Base-by-base conservation (phyloP, 1,140 invertebrate genomes). In the Drosophila parabipectinata region DNA sequence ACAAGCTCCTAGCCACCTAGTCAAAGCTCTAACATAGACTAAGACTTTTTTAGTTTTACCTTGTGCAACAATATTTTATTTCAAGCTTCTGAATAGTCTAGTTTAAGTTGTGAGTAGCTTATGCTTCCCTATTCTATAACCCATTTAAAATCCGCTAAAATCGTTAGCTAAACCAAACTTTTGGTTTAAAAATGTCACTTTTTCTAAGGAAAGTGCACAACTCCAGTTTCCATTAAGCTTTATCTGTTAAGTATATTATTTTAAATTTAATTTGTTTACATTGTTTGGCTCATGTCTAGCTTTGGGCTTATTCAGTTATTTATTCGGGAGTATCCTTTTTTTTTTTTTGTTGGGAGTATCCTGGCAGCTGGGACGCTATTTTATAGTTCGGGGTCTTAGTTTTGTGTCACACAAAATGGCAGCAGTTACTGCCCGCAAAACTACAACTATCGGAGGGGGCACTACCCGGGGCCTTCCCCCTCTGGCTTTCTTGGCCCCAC, bases 371-470 rank as follows among this genome's bases (percentile, higher is more conserved):
- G 32, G 24, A 12, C 14, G 14, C 37, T 54, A 32, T 80, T 76
- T 67, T 72, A 61, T 66, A 68, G 64, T 68, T 45, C 14, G 68
- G 51, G 66, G 50, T 67, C 64, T 72, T 62, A 79, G 77, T 67
- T 79, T 81, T 74, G 28, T 63, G 39, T 76, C 77, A 85, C 75
- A 72, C 82, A 85, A 85, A 85, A 87, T 87, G 82, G 83, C 82
- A 88, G 67, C 72, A 77, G 84, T 88, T 79, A 87, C 83, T 71
- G 75, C 75, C 83, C 83, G 64, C 83, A 87, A 75, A 87, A 87
- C 62, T 69, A 58, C 75, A 56, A 67, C 57, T 79, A 83, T 83
- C 34, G 10, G 32, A 34, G 32, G 32, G 32, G 10, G 12, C 2
- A 34, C 32, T 34, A 10, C 18, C n/a, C 14, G 12, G 14, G n/a